Evolutionary conservation across 2,888 invertebrate species (phyloP), one percentile per base, ranked within the genome.

Genomic region (Minunthozetes semirufus): DNA sequence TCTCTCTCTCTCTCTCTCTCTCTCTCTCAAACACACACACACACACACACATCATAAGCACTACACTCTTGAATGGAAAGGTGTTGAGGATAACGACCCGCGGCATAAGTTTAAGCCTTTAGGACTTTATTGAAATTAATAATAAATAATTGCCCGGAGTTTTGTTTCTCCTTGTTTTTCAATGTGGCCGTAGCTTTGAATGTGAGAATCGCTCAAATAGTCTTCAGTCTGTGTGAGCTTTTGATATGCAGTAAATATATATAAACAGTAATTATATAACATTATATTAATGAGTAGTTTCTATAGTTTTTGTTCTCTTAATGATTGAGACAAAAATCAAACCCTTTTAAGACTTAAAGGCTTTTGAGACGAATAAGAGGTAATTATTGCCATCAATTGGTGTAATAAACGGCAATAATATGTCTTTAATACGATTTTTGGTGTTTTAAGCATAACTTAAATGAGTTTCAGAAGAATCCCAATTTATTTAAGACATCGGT

Each of bases 401-500:
- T 42, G 42, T 42, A 42, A 42, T 42, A 13, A 42, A 42, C 5
- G 42, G 11, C 42, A 42, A 42, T 42, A 42, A 42, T 42, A 13
- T 42, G 9, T 13, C 13, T 42, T 42, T 9, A 42, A 11, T 42
- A 11, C 42, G 11, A 13, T 42, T 42, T 42, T 42, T 42, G 42
- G 33, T 33, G 33, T 42, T 42, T 42, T 42, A 42, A 33, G 33
- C 9, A 33, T 42, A 42, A 42, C 11, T 42, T 42, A 42, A 42
- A 9, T 1, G 42, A 42, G 42, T 42, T 13, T 42, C 13, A 8
- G 13, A 42, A 82, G 83, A 91, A 93, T 68, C 89, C 90, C 61
- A 94, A 86, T 63, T 86, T 87, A 78, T 86, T 87, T 76, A 94
- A 85, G 46, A 90, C 89, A 73, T 86, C 85, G 73, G 89, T 88